Percentiles rank a stretch among this genome's conserved stretches.
These are phyloP conservation scores for Maniola jurtina DNA, from an alignment of 1,140 invertebrate genomes.

Conservation along the genomic window DNA sequence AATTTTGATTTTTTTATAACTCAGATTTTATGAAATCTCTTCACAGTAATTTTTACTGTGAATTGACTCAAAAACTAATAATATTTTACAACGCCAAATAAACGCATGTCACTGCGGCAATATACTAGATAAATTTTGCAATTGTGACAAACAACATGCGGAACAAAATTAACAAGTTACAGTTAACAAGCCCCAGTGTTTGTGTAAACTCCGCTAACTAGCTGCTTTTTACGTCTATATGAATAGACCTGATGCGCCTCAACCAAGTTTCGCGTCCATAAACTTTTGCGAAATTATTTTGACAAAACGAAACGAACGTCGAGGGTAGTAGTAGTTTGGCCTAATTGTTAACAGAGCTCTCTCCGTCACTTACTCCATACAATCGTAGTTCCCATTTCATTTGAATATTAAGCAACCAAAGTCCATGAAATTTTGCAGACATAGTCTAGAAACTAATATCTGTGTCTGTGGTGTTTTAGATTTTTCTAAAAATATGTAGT, in stretches of 20 bases:
- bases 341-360: slow-evolving; percentile 12
- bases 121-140: slow-evolving; percentile 34
- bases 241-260: slow-evolving; percentile 44
- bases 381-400: no score
- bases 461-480: no score
- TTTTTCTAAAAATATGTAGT: no score
- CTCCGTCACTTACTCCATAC: no score
- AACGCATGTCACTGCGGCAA: slow-evolving; percentile 15
- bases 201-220: slow-evolving; percentile 72
- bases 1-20: no score
- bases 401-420: no score
- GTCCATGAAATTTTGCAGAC: no score
- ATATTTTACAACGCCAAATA: background rate
- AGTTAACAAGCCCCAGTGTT: slow-evolving; percentile 70
- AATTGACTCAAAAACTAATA: no score
- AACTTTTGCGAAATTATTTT: slow-evolving; percentile 47
- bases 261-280: slow-evolving; percentile 39
- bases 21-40: no score
- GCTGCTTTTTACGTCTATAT: slow-evolving; percentile 64
- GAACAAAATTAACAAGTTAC: slow-evolving; percentile 74
- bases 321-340: slow-evolving; percentile 8
- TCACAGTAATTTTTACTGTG: no score
- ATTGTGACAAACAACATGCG: slow-evolving; percentile 59
- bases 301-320: slow-evolving; percentile 21
- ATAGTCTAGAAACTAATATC: no score